Evolutionary conservation across 92 coral and sea anemone genomes (phyloP).

Genomic region (Parazoanthus darwini): DNA sequence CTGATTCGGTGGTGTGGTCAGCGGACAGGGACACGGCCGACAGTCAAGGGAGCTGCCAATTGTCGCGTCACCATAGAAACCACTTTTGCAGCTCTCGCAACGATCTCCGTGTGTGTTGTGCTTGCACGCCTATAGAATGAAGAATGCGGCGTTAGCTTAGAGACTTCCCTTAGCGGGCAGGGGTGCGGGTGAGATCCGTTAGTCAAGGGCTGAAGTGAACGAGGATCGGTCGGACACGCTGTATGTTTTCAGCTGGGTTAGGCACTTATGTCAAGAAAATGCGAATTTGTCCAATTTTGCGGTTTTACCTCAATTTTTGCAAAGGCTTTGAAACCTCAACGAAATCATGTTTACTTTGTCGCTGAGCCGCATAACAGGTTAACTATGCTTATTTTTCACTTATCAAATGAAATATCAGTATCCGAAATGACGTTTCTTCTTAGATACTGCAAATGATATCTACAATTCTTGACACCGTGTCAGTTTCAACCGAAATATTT

Average conservation of each 20-base stretch:
- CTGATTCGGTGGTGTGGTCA: slow-evolving; percentile 76
- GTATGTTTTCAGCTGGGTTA: no score
- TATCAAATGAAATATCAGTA: not conserved
- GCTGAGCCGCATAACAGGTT: not conserved
- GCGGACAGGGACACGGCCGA: slow-evolving; percentile 87
- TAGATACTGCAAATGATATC: not conserved
- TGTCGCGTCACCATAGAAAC: slow-evolving; percentile 94
- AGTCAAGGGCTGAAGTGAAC: no score
- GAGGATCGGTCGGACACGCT: no score
- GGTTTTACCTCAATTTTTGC: no score
- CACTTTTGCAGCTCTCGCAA: slow-evolving; percentile 72
- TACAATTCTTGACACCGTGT: not conserved
- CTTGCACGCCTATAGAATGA: slow-evolving; percentile 66
- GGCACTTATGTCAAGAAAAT: no score
- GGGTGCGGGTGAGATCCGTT: no score
- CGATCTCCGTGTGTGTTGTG: slow-evolving; percentile 81
- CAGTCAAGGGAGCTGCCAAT: slow-evolving; percentile 77
- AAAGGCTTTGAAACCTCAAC: no score
- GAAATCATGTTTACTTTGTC: no score
- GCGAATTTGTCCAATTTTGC: no score
- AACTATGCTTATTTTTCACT: not conserved
- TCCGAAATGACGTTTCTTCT: not conserved
- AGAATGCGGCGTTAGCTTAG: not conserved
- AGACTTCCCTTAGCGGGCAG: not conserved
- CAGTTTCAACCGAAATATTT: not conserved